phyloP scores from a whole-genome alignment of 2,113 vertebrate genomes.

The Percina caprodes region DNA sequence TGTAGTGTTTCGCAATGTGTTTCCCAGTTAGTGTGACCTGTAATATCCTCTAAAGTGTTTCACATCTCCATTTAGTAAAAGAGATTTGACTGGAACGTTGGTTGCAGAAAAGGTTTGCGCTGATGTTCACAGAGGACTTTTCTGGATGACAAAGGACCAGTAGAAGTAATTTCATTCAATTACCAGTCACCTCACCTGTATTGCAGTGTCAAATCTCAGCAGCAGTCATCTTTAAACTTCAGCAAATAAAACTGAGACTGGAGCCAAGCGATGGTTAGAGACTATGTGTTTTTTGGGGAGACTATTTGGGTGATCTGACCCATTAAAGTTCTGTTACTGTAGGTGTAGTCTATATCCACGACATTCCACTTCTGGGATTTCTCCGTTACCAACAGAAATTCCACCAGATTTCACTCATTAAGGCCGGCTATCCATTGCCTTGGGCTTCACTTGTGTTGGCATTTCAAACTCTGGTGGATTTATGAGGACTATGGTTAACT shows the following conservation, averaged over 20 bases:
- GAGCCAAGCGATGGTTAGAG: background rate
- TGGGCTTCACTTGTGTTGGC: no score
- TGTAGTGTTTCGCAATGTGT: background rate
- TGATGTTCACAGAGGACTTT: conserved; percentile 44
- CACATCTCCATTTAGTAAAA: background rate
- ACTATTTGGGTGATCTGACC: background rate
- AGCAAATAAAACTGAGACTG: conserved; percentile 7
- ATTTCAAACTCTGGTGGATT: no score
- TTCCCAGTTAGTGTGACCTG: background rate
- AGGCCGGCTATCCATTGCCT: no score
- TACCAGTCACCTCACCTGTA: conserved; percentile 19
- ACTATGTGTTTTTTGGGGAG: background rate
- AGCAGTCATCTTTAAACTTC: conserved; percentile 17
- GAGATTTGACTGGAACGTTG: background rate
- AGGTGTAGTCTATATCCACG: no score
- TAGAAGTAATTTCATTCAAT: conserved; percentile 43
- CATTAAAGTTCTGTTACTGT: background rate
- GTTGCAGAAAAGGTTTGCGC: conserved; percentile 29
- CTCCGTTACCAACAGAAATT: no score
- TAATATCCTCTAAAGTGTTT: conserved; percentile 7
- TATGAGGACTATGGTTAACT: no score
- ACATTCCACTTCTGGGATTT: no score
- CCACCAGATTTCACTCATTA: no score
- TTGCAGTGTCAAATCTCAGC: conserved; percentile 13
- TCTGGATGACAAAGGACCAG: conserved; percentile 49